phyloP scores from a whole-genome alignment of 2,113 vertebrate genomes.

The Oryzias curvinotus region DNA sequence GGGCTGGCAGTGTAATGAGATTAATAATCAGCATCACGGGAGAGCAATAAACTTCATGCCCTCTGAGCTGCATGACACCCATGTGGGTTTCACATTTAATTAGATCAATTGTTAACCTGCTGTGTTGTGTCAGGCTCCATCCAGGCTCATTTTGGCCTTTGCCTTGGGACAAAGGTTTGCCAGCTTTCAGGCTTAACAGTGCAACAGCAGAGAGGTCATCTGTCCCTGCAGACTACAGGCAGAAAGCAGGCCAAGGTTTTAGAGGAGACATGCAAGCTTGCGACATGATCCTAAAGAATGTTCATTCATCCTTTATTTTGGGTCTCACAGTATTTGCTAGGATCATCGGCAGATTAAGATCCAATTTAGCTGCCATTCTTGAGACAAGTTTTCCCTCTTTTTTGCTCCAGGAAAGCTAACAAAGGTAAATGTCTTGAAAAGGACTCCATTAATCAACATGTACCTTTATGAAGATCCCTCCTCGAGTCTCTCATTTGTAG shows the following conservation, averaged over 20 bases:
- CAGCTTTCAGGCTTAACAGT: constrained; percentile 26
- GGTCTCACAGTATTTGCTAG: no score
- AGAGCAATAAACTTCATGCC: constrained; percentile 54
- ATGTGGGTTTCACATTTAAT: constrained; percentile 59
- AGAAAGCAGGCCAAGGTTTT: not conserved
- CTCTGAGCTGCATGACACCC: constrained; percentile 47
- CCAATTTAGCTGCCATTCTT: no score
- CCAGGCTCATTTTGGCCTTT: constrained; percentile 31
- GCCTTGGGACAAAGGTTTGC: constrained; percentile 41
- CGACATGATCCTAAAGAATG: not conserved
- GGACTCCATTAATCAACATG: no score
- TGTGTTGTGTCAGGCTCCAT: constrained; percentile 46
- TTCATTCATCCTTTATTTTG: no score
- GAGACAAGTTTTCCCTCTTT: no score
- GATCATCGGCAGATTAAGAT: no score
- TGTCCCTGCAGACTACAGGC: constrained; percentile 36
- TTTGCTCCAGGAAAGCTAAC: no score
- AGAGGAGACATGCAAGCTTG: not conserved
- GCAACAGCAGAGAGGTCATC: constrained; percentile 44
- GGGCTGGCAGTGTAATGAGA: constrained; percentile 43
- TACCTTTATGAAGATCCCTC: no score
- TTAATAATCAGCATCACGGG: constrained; percentile 62
- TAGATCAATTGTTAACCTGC: constrained; percentile 57
- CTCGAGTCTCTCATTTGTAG: no score
- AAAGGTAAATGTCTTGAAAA: no score